phyloP scores from a whole-genome alignment of 2,888 invertebrate species.

The Myathropa florea region DNA sequence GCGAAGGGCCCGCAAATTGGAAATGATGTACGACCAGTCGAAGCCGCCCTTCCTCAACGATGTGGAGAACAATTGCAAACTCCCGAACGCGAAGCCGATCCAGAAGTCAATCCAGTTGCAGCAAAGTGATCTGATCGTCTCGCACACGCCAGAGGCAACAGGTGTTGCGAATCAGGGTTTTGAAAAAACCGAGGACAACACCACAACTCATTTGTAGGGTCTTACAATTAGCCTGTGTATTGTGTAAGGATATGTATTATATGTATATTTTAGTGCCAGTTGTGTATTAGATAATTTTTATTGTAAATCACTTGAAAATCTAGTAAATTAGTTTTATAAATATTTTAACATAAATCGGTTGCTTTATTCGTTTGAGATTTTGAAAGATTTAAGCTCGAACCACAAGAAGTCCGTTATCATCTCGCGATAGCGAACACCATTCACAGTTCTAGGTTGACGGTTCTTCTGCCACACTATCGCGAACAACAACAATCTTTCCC shows the following conservation, averaged over 20 bases:
- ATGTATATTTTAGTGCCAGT: slow-evolving; percentile 60
- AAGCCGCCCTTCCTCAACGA: slow-evolving; percentile 48
- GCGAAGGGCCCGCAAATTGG: slow-evolving; percentile 8
- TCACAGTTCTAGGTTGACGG: too few species aligned
- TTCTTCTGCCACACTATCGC: too few species aligned
- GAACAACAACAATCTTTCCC: too few species aligned
- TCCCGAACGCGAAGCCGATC: slow-evolving; percentile 74
- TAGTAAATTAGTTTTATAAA: slow-evolving; percentile 47
- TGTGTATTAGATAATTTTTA: slow-evolving; percentile 55
- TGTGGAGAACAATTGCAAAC: slow-evolving; percentile 75
- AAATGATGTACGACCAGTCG: slow-evolving; percentile 40
- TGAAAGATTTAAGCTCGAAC: too few species aligned
- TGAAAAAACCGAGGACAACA: slow-evolving; percentile 76
- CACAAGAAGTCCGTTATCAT: too few species aligned
- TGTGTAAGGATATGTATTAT: slow-evolving; percentile 51
- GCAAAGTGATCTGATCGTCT: slow-evolving; percentile 76
- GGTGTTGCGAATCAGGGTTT: slow-evolving; percentile 76
- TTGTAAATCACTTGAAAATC: slow-evolving; percentile 16
- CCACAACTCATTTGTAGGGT: slow-evolving; percentile 77
- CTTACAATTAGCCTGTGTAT: slow-evolving; percentile 5
- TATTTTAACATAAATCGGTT: neutral
- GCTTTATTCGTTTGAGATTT: too few species aligned
- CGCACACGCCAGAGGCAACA: slow-evolving; percentile 18
- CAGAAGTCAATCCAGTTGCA: slow-evolving; percentile 77
- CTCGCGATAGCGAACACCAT: too few species aligned